Conservation (phyloP, 2,113 vertebrate genomes). For the Probosciger aterrimus region DNA sequence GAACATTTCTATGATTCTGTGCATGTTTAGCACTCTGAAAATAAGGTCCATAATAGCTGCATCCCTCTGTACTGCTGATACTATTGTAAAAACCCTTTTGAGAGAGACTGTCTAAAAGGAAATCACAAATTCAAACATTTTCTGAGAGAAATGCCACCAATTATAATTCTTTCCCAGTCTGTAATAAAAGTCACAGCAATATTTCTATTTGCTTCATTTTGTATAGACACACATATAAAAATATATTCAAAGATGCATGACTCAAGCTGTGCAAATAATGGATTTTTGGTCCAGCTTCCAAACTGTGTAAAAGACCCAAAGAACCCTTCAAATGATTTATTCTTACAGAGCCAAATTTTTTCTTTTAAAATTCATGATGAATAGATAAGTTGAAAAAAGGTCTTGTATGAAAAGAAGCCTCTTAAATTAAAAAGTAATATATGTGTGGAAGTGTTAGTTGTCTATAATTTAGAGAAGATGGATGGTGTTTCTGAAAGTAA, state of each 20-base stretch:
- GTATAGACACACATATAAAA: background rate
- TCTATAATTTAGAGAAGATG: background rate
- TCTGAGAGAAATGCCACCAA: background rate
- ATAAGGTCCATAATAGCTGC: background rate
- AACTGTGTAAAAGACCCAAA: background rate
- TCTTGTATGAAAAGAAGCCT: background rate
- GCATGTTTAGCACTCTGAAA: background rate
- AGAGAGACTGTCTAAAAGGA: background rate
- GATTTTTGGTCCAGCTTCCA: background rate
- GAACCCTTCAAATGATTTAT: background rate
- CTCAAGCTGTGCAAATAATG: constrained; percentile 34
- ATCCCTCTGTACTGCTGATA: background rate
- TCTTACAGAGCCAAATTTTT: background rate
- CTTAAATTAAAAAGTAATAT: background rate
- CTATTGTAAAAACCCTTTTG: constrained; percentile 3
- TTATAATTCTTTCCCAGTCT: background rate
- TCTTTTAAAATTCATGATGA: background rate
- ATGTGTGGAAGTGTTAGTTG: background rate
- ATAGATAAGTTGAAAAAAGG: background rate
- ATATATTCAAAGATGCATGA: background rate
- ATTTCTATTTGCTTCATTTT: constrained; percentile 45
- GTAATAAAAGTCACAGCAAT: constrained; percentile 1
- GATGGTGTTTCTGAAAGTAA: background rate
- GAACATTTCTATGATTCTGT: background rate
- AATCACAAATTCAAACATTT: background rate